A percentile compares a stretch with the other conserved stretches of the same genome.
Conservation (phyloP, 2,113 vertebrate species). For the Nothocercus julius region DNA sequence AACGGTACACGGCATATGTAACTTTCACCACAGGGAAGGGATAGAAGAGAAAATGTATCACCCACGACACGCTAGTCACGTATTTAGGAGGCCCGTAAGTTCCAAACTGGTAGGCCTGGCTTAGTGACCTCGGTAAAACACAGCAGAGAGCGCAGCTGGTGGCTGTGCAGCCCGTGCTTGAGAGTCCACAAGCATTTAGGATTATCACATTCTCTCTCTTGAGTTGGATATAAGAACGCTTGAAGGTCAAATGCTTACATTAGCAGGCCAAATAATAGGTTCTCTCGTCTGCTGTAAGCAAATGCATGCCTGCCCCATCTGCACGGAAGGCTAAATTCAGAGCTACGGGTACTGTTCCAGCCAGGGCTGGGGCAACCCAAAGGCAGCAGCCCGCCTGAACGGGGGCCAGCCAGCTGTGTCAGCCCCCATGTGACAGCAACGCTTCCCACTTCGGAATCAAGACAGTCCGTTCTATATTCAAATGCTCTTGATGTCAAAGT, state of each 20-base stretch:
- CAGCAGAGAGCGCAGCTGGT: fast-evolving
- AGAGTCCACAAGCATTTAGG: background rate
- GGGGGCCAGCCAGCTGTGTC: background rate
- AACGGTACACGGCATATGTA: background rate
- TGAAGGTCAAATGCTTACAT: background rate
- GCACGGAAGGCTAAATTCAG: background rate
- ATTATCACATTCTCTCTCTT: background rate
- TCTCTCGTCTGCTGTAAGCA: background rate
- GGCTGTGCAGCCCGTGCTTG: background rate
- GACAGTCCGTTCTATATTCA: background rate
- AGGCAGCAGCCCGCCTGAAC: background rate
- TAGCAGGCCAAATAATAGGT: background rate
- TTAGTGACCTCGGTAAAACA: background rate
- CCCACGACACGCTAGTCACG: background rate
- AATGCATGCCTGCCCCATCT: background rate
- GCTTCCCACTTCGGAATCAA: background rate
- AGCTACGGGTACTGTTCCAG: fast-evolving
- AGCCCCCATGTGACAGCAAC: background rate
- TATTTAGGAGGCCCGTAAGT: background rate
- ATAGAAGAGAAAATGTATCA: background rate
- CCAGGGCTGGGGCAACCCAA: background rate
- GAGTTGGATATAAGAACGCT: background rate
- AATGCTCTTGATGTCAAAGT: background rate
- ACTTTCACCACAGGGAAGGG: background rate
- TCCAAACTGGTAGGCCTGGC: background rate